Percentiles rank a stretch among this genome's conserved stretches.
phyloP scores from a whole-genome alignment of 2,888 invertebrate species.

The Caenorhabditis sp. region DNA sequence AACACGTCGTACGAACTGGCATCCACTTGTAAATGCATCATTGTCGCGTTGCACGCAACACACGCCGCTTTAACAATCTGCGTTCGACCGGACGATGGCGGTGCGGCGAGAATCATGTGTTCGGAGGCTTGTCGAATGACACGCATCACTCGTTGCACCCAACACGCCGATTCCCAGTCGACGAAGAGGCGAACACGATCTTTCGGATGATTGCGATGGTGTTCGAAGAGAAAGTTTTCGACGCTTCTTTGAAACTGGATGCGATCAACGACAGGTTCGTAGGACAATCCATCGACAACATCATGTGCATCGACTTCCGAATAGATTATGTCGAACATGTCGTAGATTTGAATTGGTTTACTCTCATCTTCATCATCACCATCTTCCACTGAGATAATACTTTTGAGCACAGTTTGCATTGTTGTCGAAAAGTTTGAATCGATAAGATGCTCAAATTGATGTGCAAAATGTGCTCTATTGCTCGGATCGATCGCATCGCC shows the following conservation, averaged over 20 bases:
- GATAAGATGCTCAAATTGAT: conserved; percentile 20
- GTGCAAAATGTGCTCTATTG: conserved; percentile 14
- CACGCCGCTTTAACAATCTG: conserved; percentile 44
- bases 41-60: conserved; percentile 39
- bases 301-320: conserved; percentile 61
- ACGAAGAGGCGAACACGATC: conserved; percentile 52
- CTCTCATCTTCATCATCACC: conserved; percentile 22
- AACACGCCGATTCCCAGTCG: conserved; percentile 46
- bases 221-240: conserved; percentile 62
- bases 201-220: conserved; percentile 53
- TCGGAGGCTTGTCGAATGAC: conserved; percentile 58
- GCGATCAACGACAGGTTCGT: conserved; percentile 49
- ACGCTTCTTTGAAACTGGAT: conserved; percentile 52
- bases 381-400: conserved; percentile 7
- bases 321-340: conserved; percentile 50
- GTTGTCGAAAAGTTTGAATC: conserved; percentile 25
- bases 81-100: conserved; percentile 39
- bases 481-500: conserved; percentile 41
- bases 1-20: conserved; percentile 38
- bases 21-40: conserved; percentile 43
- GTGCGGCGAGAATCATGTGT: conserved; percentile 48
- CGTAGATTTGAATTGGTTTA: conserved; percentile 7
- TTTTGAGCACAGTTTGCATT: conserved; percentile 4
- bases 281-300: conserved; percentile 59
- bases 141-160: conserved; percentile 56